A percentile compares a stretch with the other conserved stretches of the same genome.
Evolutionary conservation across 1,140 invertebrate species (phyloP).

Genomic region (Solenopsis fugax): DNA sequence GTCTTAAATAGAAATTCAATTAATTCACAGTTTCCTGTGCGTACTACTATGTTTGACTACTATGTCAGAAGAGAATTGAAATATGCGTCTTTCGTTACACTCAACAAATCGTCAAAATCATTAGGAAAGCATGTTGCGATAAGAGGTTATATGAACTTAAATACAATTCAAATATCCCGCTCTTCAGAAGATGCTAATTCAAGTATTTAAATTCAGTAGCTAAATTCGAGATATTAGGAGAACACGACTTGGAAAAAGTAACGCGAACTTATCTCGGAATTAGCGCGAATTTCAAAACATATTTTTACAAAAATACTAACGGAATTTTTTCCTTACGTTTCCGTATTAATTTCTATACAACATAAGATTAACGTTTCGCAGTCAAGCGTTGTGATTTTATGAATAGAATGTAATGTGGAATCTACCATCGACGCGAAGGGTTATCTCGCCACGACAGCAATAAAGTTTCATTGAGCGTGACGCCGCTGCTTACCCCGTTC

Average conservation of each 20-base stretch:
- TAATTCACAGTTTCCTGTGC: not conserved
- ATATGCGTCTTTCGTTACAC: not conserved
- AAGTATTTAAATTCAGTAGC: constrained; percentile 10
- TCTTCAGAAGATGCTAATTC: not conserved
- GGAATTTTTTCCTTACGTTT: not conserved
- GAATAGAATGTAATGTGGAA: constrained; percentile 49
- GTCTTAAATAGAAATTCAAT: not conserved
- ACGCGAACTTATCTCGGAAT: not conserved
- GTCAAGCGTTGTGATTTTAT: constrained; percentile 27
- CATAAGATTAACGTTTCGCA: constrained; percentile 13
- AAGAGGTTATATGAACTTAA: not conserved
- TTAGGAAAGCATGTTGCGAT: not conserved
- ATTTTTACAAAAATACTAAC: not conserved
- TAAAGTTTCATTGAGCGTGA: constrained; percentile 69
- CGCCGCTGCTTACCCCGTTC: constrained; percentile 49
- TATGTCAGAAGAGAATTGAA: not conserved
- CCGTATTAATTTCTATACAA: constrained; percentile 7
- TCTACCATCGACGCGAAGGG: constrained; percentile 36
- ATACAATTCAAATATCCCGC: not conserved
- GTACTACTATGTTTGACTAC: not conserved
- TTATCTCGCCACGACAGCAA: constrained; percentile 71
- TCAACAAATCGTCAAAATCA: constrained; percentile 18
- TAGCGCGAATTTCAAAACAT: not conserved
- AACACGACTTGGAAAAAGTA: constrained; percentile 12
- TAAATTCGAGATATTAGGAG: constrained; percentile 14